These are phyloP conservation scores for Graphium colonna DNA, from an alignment of 2,888 invertebrate species.

Conservation along the genomic window DNA sequence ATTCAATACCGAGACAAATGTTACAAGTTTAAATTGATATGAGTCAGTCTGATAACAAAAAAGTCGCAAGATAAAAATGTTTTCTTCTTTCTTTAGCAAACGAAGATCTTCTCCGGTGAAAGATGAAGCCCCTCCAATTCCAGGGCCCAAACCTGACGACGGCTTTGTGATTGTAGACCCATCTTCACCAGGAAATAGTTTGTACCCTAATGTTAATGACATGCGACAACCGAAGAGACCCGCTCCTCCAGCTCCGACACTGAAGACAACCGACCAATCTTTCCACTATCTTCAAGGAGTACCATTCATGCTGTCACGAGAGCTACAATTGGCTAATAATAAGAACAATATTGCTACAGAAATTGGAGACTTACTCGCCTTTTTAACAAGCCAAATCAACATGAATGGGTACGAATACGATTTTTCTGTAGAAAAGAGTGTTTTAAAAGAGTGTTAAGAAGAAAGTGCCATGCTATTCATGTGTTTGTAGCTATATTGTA, in stretches of 20 bases:
- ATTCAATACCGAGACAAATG: background rate
- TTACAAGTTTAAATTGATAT: background rate
- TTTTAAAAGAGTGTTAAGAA: conserved; percentile 68
- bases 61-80: conserved; percentile 44
- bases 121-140: conserved; percentile 67
- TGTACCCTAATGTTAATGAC: conserved; percentile 61
- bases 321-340: conserved; percentile 65
- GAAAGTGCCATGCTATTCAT: background rate
- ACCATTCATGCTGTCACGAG: conserved; percentile 74
- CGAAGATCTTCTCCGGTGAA: conserved; percentile 69
- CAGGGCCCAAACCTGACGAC: conserved; percentile 61
- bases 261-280: conserved; percentile 43
- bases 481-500: background rate
- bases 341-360: conserved; percentile 72
- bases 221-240: conserved; percentile 47
- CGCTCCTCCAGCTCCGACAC: conserved; percentile 52
- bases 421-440: conserved; percentile 76
- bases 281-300: conserved; percentile 78
- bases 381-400: conserved; percentile 68
- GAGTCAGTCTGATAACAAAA: background rate
- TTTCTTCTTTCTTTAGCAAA: conserved; percentile 71
- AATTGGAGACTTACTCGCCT: conserved; percentile 73
- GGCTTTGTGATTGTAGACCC: conserved; percentile 64
- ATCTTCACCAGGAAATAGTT: conserved; percentile 42
- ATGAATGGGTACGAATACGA: conserved; percentile 69